Evolutionary conservation across 2,797 vertebrate species (phyloP), one percentile per base, ranked within the genome.

Genomic region (Brotula barbata): DNA sequence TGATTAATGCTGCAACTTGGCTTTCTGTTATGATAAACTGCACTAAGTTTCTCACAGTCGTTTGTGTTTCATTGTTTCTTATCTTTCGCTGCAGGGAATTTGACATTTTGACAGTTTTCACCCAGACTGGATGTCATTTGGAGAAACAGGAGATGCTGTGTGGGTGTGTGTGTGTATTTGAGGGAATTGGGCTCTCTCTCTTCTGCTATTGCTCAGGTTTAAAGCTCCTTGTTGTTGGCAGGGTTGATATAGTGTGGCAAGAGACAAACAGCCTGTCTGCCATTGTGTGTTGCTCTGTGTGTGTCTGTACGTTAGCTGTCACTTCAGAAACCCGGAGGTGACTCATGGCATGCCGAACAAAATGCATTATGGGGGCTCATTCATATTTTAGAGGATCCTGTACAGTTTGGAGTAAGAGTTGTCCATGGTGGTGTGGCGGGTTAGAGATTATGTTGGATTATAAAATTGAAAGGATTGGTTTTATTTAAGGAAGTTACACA

Each of bases 1-100:
- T 71, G 58, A 73, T 62, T 46, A 62, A 71, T 58, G 47, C 37
- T 42, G 51, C 63, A 44, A 10, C 63, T 19, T 42, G 19, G 65
- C 45, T 55, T 25, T 41, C 36, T 62, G 10, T 45, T 71, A 23
- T 66, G 66, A 67, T 47, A 34, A 66, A 75, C 34, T 49, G 12
- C 54, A 37, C 17, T 53, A 48, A 6, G 22, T 68, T 71, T 70
- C 15, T 52, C 43, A 7, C 17, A 43, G 45, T 60, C 45, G 34
- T 49, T 64, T 23, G n/a, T 23, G 47, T 45, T 64, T 61, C 53
- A 9, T 49, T 56, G 9, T 56, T 41, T 13, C 8, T 44, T 47
- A 33, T 64, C 5, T 64, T 56, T 47, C 65, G 21, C 16, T 11
- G 3, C 21, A 52, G 31, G 31, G 44, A 54, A 6, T 64, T 40